Evolutionary conservation across 2,797 vertebrate genomes (phyloP).

Genomic region (Typhlichthys subterraneus): DNA sequence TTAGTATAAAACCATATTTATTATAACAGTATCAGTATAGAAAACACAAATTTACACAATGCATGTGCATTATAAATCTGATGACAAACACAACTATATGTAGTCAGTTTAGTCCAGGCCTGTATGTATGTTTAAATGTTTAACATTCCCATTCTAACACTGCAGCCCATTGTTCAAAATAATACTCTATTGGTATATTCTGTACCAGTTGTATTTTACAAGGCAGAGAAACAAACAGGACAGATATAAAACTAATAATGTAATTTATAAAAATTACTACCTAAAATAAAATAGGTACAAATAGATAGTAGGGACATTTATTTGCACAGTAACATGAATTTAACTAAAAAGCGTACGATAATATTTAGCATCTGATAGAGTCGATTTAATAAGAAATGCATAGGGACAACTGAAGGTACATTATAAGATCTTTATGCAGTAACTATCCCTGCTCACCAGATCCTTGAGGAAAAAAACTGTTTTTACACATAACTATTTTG

Average conservation of each 20-base stretch:
- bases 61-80: conserved; percentile 26
- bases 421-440: conserved; percentile 29
- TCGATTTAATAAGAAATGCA: conserved; percentile 7
- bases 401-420: conserved; percentile 17
- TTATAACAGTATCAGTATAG: conserved; percentile 71
- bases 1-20: conserved; percentile 74
- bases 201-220: conserved; percentile 5
- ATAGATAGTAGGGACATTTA: neutral
- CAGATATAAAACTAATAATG: conserved; percentile 27
- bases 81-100: conserved; percentile 29
- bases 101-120: conserved; percentile 56
- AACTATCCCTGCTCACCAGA: conserved; percentile 52
- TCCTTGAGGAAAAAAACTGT: neutral
- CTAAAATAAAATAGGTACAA: conserved; percentile 26
- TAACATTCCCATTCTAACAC: neutral
- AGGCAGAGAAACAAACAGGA: conserved; percentile 27
- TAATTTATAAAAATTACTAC: conserved; percentile 45
- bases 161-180: neutral
- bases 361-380: conserved; percentile 22
- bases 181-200: neutral
- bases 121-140: conserved; percentile 27
- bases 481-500: conserved; percentile 27
- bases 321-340: conserved; percentile 3
- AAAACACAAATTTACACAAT: conserved; percentile 56
- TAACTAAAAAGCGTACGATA: conserved; percentile 1